These are phyloP conservation scores for Hassar affinis DNA, from an alignment of 2,113 vertebrate genomes.

Conservation along the genomic window DNA sequence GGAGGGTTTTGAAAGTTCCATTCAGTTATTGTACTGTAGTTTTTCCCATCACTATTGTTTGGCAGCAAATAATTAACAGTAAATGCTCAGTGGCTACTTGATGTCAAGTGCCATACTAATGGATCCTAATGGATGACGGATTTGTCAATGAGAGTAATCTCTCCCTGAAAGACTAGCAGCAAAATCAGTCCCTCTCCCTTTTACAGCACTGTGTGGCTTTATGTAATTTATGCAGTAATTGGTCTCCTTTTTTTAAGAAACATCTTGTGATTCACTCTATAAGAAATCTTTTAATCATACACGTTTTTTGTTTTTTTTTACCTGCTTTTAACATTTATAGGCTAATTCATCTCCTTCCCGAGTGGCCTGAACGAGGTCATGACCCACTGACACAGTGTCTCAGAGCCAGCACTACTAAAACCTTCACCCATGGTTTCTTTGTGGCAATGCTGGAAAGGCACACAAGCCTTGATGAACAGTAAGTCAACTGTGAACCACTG, in stretches of 20 bases:
- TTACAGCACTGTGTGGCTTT: background rate
- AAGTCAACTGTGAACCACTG: background rate
- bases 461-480: background rate
- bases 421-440: constrained; percentile 88
- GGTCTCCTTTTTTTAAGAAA: too few relatives aligned
- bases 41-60: background rate
- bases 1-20: background rate
- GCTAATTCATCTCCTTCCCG: constrained; percentile 74
- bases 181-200: background rate
- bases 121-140: background rate
- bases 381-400: constrained; percentile 79
- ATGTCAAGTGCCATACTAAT: background rate
- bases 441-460: constrained; percentile 83
- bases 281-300: background rate
- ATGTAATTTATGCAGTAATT: too few relatives aligned
- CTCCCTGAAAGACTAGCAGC: background rate
- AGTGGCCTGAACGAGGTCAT: constrained; percentile 84
- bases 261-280: background rate
- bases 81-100: background rate
- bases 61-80: background rate
- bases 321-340: constrained; percentile 59
- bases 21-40: background rate
- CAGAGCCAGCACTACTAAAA: constrained; percentile 77
- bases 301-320: too few relatives aligned
- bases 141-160: background rate